Base-by-base conservation (phyloP, 2,888 invertebrate species). In the Chelonus formosanus region DNA sequence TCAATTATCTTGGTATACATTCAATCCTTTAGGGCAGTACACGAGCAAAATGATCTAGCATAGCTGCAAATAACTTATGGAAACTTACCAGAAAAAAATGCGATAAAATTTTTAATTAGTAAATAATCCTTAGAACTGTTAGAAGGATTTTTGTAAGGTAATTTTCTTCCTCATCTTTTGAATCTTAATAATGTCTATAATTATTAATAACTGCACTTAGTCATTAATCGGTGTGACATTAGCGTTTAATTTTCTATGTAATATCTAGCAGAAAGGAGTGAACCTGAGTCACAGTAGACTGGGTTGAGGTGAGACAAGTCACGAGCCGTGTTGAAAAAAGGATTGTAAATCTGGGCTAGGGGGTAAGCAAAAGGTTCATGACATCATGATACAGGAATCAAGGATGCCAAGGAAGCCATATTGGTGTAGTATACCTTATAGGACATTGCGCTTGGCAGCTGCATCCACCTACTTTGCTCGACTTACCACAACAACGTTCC, bases 231-330 rank as follows among this genome's bases (percentile, higher is more conserved):
- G 40, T 6, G 40, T 40, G 40, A 6, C 40, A 20, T 20, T 20
- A 20, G 40, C 40, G 6, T 40, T 40, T 5, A 40, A 40, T 48
- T 48, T 20, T 48, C 3, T 10, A 3, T 10, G 48, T 8, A 48
- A 48, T 48, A 48, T 40, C 20, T 20, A 20, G 40, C 40, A 40
- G 3, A 40, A 40, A 40, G 2, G 20, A 20, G 20, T 20, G 20
- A 20, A 20, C 20, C 20, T 20, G 20, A 20, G 20, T 2, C 20
- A 20, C 20, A 20, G 20, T 20, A 20, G 20, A 20, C 20, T 69
- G 74, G 72, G 76, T 78, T 76, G 73, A 75, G 74, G 73, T 72
- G 76, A 77, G 73, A 76, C 72, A 71, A 70, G 77, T 80, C 80
- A 80, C 80, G 80, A 79, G 61, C 66, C 60, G n/a, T 55, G 48